Evolutionary conservation across 2,113 vertebrate species (phyloP).

Genomic region (Ursus arctos): DNA sequence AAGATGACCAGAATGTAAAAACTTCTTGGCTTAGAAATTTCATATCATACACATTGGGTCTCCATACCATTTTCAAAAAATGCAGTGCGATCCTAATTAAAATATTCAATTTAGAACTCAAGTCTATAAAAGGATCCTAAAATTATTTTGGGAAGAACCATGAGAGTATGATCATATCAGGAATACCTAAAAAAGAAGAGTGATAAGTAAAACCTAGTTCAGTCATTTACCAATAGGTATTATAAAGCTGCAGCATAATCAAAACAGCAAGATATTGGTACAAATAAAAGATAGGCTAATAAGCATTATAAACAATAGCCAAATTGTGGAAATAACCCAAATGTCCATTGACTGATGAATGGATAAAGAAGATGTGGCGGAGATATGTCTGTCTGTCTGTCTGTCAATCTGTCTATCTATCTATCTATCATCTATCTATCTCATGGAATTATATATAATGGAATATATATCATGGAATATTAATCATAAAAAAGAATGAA

Average conservation of each 20-base stretch:
- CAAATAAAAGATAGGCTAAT: not conserved
- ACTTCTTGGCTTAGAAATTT: not conserved
- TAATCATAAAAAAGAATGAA: not conserved
- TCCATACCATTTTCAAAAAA: not conserved
- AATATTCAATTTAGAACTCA: not conserved
- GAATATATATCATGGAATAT: not conserved
- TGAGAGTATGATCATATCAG: not conserved
- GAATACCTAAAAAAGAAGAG: not conserved
- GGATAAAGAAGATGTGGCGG: not conserved
- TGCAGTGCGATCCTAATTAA: not conserved
- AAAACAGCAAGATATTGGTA: not conserved
- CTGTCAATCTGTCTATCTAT: no score
- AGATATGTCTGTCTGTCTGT: no score
- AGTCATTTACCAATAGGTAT: not conserved
- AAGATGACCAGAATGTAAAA: not conserved
- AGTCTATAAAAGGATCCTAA: slow-evolving; percentile 15
- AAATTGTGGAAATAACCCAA: not conserved
- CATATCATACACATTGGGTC: not conserved
- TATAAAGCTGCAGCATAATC: not conserved
- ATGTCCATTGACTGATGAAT: not conserved
- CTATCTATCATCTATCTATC: no score
- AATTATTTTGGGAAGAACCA: not conserved
- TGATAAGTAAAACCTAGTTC: not conserved
- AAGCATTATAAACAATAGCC: not conserved
- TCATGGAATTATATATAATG: no score